A percentile compares a stretch with the other conserved stretches of the same genome.
These are phyloP conservation scores for Saimiri boliviensis DNA, from an alignment of 2,113 vertebrate species.

Conservation along the genomic window DNA sequence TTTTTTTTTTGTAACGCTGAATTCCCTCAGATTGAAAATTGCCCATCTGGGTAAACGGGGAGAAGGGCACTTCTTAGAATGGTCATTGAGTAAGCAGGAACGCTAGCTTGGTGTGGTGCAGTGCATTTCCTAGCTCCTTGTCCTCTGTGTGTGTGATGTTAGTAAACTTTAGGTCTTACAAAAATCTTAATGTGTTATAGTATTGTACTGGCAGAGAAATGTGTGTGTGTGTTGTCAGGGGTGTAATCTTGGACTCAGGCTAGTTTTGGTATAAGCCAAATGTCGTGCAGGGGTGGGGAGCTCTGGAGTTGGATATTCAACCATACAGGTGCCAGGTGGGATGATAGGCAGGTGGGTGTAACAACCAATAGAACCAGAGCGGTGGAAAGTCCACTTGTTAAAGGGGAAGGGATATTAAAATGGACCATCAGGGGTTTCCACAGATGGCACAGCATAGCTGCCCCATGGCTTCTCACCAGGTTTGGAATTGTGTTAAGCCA, in stretches of 20 bases:
- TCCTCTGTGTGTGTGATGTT: not conserved
- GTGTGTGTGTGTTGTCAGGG: not conserved
- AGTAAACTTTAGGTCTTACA: not conserved
- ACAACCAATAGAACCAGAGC: not conserved
- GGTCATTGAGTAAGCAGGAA: accelerated
- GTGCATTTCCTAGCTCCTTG: no score
- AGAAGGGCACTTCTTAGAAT: not conserved
- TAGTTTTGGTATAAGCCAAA: not conserved
- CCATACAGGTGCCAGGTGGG: not conserved
- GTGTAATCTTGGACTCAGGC: not conserved
- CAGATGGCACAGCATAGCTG: slow-evolving; percentile 50
- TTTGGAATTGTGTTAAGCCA: slow-evolving; percentile 10
- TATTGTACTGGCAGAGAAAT: not conserved
- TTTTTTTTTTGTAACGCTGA: not conserved
- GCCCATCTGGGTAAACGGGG: not conserved
- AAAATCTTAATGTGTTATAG: not conserved
- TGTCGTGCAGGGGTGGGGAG: no score
- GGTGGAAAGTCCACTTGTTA: not conserved
- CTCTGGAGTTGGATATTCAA: not conserved
- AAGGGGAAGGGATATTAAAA: slow-evolving; percentile 46
- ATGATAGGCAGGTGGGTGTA: slow-evolving; percentile 9
- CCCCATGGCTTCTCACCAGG: not conserved
- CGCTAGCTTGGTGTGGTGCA: accelerated
- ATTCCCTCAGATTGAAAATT: not conserved
- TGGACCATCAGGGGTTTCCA: not conserved